Conservation (phyloP, 2,797 vertebrate genomes). For the Chaunax sp. region DNA sequence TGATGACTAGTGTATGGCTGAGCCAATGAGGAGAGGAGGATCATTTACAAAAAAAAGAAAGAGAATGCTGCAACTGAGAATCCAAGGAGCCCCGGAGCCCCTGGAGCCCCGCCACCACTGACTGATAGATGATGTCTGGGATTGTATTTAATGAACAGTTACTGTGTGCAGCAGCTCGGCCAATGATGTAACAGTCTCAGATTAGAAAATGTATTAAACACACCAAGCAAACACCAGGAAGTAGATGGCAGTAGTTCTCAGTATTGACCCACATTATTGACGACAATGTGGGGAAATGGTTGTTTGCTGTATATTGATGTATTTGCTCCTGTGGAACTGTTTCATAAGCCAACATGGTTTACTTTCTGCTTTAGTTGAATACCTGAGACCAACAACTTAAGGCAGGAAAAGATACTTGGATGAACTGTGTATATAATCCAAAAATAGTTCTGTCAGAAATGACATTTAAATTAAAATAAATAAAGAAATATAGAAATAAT, state of each 20-base stretch:
- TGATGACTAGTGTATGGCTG: too few species aligned
- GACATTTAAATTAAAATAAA: not conserved
- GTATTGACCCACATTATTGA: constrained; percentile 2
- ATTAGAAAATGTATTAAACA: not conserved
- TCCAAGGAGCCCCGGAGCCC: not conserved
- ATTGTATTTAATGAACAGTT: too few species aligned
- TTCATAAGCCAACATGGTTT: not conserved
- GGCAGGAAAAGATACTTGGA: not conserved
- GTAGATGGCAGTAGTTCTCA: not conserved
- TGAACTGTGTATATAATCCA: not conserved
- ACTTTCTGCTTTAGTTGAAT: not conserved
- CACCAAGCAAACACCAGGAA: not conserved
- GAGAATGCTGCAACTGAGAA: not conserved
- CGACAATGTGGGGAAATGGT: constrained; percentile 11
- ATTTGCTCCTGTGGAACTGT: not conserved
- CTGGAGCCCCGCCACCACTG: too few species aligned
- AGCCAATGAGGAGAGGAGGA: not conserved
- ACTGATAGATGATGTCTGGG: too few species aligned
- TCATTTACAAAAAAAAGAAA: not conserved
- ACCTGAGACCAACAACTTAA: not conserved
- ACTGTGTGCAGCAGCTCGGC: not conserved
- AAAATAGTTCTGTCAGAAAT: not conserved
- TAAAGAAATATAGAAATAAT: too few species aligned
- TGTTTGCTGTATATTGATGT: not conserved
- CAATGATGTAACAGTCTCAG: not conserved